A percentile compares a stretch with the other conserved stretches of the same genome.
Evolutionary conservation across 2,113 vertebrate species (phyloP).

Genomic region (Scopus umbretta): DNA sequence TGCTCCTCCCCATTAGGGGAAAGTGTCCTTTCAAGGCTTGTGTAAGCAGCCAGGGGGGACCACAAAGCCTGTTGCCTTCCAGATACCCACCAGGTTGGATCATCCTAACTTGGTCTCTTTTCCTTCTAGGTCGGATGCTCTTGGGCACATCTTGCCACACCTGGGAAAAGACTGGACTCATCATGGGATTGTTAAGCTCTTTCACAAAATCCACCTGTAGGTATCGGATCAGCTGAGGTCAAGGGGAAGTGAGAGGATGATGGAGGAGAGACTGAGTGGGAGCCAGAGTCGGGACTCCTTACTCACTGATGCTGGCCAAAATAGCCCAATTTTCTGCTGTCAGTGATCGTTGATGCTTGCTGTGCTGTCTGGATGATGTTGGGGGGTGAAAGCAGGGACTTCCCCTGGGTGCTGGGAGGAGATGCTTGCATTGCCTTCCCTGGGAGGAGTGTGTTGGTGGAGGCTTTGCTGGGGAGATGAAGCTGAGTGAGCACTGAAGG

Average conservation of each 20-base stretch:
- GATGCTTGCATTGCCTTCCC: background rate
- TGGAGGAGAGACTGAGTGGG: background rate
- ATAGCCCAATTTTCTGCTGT: background rate
- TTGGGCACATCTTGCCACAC: constrained; percentile 92
- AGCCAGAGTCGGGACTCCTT: background rate
- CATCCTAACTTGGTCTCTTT: background rate
- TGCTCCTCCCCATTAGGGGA: background rate
- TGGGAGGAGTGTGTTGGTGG: background rate
- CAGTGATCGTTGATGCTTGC: background rate
- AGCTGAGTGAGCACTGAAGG: background rate
- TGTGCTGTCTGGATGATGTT: rapidly evolving
- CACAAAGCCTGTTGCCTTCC: background rate
- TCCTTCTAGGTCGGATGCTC: constrained; percentile 84
- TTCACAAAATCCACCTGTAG: constrained; percentile 93
- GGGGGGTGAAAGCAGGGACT: background rate
- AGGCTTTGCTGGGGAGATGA: background rate
- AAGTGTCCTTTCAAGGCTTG: background rate
- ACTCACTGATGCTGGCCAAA: background rate
- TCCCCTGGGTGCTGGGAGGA: background rate
- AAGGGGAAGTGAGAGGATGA: background rate
- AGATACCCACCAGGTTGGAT: background rate
- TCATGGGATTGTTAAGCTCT: constrained; percentile 87
- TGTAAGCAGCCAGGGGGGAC: background rate
- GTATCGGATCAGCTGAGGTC: background rate
- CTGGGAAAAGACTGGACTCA: constrained; percentile 98